A percentile compares a stretch with the other conserved stretches of the same genome.
Conservation (phyloP, 2,888 invertebrate species). For the Punctoribates punctum region DNA sequence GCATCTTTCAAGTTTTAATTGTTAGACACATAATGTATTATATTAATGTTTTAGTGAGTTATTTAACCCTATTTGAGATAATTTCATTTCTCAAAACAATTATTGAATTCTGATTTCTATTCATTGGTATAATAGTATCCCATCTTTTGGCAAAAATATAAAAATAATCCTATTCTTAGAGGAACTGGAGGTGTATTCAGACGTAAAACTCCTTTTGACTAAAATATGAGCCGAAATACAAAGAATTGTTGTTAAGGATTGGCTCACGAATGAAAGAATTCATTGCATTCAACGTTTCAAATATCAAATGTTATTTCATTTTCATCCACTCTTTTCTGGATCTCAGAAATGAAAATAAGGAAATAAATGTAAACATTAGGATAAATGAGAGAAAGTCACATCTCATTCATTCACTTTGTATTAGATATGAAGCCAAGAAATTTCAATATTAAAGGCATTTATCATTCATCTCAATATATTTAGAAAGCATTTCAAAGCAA, state of each 20-base stretch:
- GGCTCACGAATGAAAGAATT: background rate
- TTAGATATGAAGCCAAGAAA: background rate
- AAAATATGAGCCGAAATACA: background rate
- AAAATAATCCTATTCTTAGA: too few relatives aligned
- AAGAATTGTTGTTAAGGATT: background rate
- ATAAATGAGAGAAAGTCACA: background rate
- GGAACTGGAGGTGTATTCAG: background rate
- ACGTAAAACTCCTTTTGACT: background rate
- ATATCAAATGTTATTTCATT: slow-evolving; percentile 10
- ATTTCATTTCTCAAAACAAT: too few relatives aligned
- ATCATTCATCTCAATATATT: too few relatives aligned
- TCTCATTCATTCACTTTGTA: background rate
- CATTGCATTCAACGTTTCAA: background rate
- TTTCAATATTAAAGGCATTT: too few relatives aligned
- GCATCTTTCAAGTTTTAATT: too few relatives aligned
- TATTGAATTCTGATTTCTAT: too few relatives aligned
- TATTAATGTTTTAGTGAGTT: too few relatives aligned
- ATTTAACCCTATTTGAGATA: too few relatives aligned
- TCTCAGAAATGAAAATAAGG: slow-evolving; percentile 18
- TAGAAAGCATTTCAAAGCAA: too few relatives aligned
- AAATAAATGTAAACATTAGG: background rate
- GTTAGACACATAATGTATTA: too few relatives aligned
- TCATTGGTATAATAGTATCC: too few relatives aligned
- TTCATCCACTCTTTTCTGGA: slow-evolving; percentile 7
- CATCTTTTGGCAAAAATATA: too few relatives aligned